Percentiles rank a stretch among this genome's conserved stretches.
These are phyloP conservation scores for Cisticola juncidis DNA, from an alignment of 2,113 vertebrate species.

Conservation along the genomic window DNA sequence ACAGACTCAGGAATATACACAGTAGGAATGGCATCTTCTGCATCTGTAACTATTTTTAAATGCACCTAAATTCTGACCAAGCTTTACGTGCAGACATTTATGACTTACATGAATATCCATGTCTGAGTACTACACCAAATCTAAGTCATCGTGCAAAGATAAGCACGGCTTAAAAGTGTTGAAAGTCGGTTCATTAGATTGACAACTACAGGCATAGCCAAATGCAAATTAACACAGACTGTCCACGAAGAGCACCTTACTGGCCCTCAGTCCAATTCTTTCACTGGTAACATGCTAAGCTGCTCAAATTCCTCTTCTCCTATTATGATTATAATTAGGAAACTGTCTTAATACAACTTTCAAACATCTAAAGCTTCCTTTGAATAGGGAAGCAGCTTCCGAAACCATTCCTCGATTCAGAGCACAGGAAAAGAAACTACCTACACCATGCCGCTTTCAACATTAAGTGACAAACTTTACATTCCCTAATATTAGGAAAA, in stretches of 20 bases:
- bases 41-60: background rate
- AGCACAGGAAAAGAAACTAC: background rate
- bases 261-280: background rate
- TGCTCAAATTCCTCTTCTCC: background rate
- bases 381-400: background rate
- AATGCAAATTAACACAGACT: background rate
- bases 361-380: background rate
- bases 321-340: background rate
- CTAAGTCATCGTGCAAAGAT: background rate
- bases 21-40: background rate
- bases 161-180: background rate
- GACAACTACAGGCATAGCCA: rapidly evolving
- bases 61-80: background rate
- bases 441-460: rapidly evolving
- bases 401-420: background rate
- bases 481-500: background rate
- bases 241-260: background rate
- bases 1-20: background rate
- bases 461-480: background rate
- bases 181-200: background rate
- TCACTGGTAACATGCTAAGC: background rate
- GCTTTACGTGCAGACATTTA: background rate
- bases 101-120: background rate
- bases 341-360: background rate
- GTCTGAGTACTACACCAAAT: background rate